Evolutionary conservation across 2,113 vertebrate genomes (phyloP), one percentile per base, ranked within the genome.

Genomic region (Rhinolophus ferrumequinum): DNA sequence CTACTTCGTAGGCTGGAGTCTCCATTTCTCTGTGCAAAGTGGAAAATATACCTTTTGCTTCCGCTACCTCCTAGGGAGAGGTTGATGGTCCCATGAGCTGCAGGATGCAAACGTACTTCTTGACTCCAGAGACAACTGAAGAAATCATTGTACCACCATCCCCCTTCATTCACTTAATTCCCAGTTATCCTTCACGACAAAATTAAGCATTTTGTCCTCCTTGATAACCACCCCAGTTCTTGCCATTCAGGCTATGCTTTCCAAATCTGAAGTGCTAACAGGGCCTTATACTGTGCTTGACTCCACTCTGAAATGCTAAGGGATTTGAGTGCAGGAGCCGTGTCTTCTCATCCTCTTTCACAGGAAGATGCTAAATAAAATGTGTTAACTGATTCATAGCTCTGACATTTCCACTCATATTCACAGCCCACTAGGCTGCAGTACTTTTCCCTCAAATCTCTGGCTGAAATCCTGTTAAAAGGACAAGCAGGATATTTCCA

Each of bases 281-380:
- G 26, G 56, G 75, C 64, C 93, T 94, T 52, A 19, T 54, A 16
- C 79, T 80, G 60, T 90, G 95, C 96, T 96, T 91, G 92, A 96
- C 89, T 92, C 52, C 2, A 26, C 69, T 83, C 75, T 70, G 83
- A 94, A 96, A 67, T 47, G 64, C 38, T 62, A 82, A 91, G 69
- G 38, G 89, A 94, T 96, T 70, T 89, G 95, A 97, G 93, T 80
- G 62, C 60, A 90, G 82, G 86, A 97, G 82, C 82, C 87, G 50
- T 88, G 80, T 96, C 96, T 98, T 95, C 80, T 96, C 92, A 92
- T 96, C 86, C 75, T 95, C 95, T 94, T 97, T 98, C 96, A 96
- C 96, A 98, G 93, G 97, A 97, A 97, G 97, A 98, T 97, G 94
- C 97, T 98, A 97, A 98, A 98, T 97, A 97, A 97, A 97, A 98